Conservation (phyloP, 1,140 invertebrate genomes). For the Catajapyx aquilonaris region DNA sequence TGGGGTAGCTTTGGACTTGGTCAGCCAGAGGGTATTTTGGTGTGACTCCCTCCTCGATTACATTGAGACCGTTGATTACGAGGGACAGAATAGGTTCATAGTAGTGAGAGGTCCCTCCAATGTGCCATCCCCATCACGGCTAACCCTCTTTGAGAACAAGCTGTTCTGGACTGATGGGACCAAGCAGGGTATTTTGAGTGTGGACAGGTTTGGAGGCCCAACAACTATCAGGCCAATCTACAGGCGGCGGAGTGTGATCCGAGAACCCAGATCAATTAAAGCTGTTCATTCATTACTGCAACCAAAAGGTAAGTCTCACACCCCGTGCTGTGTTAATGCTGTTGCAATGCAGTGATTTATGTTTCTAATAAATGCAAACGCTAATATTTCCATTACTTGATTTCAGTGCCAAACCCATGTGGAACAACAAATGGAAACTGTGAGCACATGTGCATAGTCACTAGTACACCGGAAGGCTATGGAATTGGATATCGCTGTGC, state of each 20-base stretch:
- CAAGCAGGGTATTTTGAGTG: slow-evolving; percentile 78
- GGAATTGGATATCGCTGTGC: slow-evolving; percentile 81
- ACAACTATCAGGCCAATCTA: slow-evolving; percentile 56
- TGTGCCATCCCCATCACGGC: slow-evolving; percentile 63
- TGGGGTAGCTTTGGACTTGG: slow-evolving; percentile 65
- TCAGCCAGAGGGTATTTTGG: slow-evolving; percentile 80
- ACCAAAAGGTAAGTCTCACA: slow-evolving; percentile 23
- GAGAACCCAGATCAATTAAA: slow-evolving; percentile 67
- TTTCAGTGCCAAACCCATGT: slow-evolving; percentile 61
- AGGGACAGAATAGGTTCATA: slow-evolving; percentile 57
- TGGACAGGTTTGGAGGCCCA: slow-evolving; percentile 68
- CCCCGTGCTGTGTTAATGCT: too few species aligned
- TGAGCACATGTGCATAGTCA: slow-evolving; percentile 88
- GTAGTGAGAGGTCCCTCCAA: slow-evolving; percentile 53
- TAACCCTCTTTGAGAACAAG: slow-evolving; percentile 74
- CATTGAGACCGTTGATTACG: slow-evolving; percentile 92
- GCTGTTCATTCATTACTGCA: slow-evolving; percentile 59
- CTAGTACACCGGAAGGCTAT: slow-evolving; percentile 46
- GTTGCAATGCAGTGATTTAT: slow-evolving; percentile 2
- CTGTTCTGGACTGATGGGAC: slow-evolving; percentile 92
- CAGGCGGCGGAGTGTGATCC: slow-evolving; percentile 43
- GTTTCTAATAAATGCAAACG: slow-evolving; percentile 2
- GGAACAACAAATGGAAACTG: slow-evolving; percentile 75
- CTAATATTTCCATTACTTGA: slow-evolving; percentile 1
- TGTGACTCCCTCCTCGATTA: slow-evolving; percentile 90